A percentile compares a stretch with the other conserved stretches of the same genome.
Conservation (phyloP, 2,113 vertebrate species). For the Corythornis madagascariensis region DNA sequence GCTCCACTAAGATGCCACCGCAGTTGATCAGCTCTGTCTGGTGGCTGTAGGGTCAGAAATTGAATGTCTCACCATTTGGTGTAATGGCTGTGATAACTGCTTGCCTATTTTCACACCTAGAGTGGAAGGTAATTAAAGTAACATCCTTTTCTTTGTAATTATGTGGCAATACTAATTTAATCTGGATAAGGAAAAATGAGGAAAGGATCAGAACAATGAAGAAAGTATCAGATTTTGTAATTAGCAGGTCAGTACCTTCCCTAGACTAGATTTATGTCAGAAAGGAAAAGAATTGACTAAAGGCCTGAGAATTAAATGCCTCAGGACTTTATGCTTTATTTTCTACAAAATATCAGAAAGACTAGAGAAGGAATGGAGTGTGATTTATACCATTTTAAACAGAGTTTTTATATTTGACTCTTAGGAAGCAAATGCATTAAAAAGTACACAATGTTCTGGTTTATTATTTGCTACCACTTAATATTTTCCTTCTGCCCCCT, state of each 20-base stretch:
- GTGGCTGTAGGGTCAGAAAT: not conserved
- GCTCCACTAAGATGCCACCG: not conserved
- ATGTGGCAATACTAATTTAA: constrained; percentile 2
- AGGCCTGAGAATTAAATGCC: not conserved
- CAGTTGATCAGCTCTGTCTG: not conserved
- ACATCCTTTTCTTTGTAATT: constrained; percentile 32
- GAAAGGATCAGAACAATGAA: not conserved
- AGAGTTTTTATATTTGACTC: not conserved
- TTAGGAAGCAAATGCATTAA: not conserved
- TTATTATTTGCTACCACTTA: not conserved
- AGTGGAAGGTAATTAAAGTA: constrained; percentile 52
- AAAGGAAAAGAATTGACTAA: not conserved
- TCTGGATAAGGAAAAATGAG: not conserved
- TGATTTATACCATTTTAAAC: not conserved
- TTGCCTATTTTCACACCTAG: constrained; percentile 44
- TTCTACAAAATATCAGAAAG: not conserved
- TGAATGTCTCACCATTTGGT: not conserved
- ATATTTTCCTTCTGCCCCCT: not conserved
- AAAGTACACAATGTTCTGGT: not conserved
- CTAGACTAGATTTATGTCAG: not conserved
- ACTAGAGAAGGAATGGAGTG: not conserved
- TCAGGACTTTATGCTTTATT: not conserved
- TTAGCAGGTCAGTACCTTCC: not conserved
- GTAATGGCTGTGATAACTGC: not conserved
- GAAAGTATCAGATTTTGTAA: not conserved